Base-by-base conservation (phyloP, 2,888 invertebrate species). In the Volucella zonaria region DNA sequence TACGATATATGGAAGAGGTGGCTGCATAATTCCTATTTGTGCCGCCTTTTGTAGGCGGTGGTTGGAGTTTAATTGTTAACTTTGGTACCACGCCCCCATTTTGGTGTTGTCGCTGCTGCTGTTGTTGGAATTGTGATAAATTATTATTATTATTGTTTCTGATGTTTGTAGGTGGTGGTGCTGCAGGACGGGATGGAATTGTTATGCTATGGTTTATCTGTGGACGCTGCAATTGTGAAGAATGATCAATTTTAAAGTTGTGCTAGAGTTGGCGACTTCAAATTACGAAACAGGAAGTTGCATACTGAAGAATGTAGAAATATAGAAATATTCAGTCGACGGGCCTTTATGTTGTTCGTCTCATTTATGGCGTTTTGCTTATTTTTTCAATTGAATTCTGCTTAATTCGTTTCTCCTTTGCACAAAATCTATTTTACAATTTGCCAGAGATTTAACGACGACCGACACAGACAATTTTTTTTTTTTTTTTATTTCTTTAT, bases 151-250 rank as follows among this genome's bases (percentile, higher is more conserved):
- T 90, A 23, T 89, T 90, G 40, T 90, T 90, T 14, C 89, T 90
- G 40, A 90, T 89, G 83, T 77, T 89, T 73, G 88, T 88, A 45
- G 92, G 92, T 75, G 92, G 92, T 31, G 92, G 91, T 18, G 92
- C 92, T 49, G 92, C 92, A 82, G 92, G 92, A 76, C 92, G 88
- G 58, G 92, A 90, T 82, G 92, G 92, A 87, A 92, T 90, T 82
- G 92, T 92, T 92, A 92, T 92, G 45, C 82, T 77, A 71, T 80
- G 81, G 40, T 77, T 70, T 70, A 59, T 87, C 75, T 71, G 74
- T 78, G 18, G 51, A 8, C 47, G 68, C 18, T 74, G 68, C 68
- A 78, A 83, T 78, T 76, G 61, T 67, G 70, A 78, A 52, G 59
- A 47, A 82, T 11, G n/a, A 51, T 56, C 62, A 43, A 70, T 75